Evolutionary conservation across 2,113 vertebrate species (phyloP).

Genomic region (Nannobrachium achirus): DNA sequence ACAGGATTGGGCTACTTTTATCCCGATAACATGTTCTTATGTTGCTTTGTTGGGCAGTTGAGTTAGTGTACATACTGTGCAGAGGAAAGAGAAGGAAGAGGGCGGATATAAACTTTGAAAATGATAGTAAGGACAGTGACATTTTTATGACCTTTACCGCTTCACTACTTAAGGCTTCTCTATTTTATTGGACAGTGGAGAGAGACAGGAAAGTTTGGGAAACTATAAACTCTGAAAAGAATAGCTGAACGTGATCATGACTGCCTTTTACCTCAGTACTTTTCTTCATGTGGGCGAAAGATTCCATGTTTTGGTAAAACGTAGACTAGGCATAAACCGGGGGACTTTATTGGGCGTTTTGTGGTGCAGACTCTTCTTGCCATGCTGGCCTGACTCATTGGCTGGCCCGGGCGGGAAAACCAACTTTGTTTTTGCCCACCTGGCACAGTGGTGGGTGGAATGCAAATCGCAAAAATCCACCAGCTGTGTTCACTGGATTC

Average conservation of each 20-base stretch:
- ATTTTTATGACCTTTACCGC: too few relatives aligned
- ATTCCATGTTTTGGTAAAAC: slow-evolving; percentile 52
- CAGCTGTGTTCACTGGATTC: too few relatives aligned
- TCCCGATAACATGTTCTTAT: too few relatives aligned
- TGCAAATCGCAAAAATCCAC: too few relatives aligned
- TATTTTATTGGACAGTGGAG: background rate
- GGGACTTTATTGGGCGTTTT: slow-evolving; percentile 35
- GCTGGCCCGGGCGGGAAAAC: slow-evolving; percentile 43
- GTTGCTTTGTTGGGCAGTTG: too few relatives aligned
- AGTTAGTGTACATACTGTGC: too few relatives aligned
- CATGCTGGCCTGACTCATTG: slow-evolving; percentile 52
- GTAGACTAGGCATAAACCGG: slow-evolving; percentile 53
- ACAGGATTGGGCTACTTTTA: too few relatives aligned
- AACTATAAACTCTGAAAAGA: slow-evolving; percentile 22
- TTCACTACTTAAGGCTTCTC: too few relatives aligned
- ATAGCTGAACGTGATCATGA: slow-evolving; percentile 11
- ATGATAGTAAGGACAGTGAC: too few relatives aligned
- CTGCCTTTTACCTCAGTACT: slow-evolving; percentile 22
- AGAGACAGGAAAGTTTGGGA: slow-evolving; percentile 23
- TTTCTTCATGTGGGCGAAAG: slow-evolving; percentile 40
- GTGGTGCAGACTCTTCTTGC: slow-evolving; percentile 37
- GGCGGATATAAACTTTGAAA: too few relatives aligned
- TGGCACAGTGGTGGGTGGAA: background rate
- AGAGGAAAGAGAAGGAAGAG: too few relatives aligned
- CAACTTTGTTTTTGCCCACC: slow-evolving; percentile 26